phyloP scores from a whole-genome alignment of 2,797 vertebrate genomes.

The Sebastes jordani region DNA sequence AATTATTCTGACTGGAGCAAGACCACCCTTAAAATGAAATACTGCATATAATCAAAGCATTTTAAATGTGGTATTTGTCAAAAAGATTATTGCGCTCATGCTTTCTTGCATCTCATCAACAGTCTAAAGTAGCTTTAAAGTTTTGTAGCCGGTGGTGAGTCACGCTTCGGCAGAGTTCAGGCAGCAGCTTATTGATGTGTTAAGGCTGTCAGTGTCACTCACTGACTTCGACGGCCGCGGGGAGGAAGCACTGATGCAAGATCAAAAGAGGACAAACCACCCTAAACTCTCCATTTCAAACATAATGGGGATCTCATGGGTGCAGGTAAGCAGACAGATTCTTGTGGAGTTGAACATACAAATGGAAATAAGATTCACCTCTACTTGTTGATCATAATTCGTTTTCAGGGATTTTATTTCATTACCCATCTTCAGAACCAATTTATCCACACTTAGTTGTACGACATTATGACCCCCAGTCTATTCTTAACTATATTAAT shows the following conservation, averaged over 20 bases:
- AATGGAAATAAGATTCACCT: conserved; percentile 3
- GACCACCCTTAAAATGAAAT: not conserved
- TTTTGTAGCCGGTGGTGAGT: conserved; percentile 31
- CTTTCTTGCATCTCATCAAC: conserved; percentile 35
- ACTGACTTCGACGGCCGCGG: conserved; percentile 12
- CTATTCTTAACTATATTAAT: conserved; percentile 14
- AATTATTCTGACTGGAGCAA: not conserved
- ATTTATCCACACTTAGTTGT: conserved; percentile 18
- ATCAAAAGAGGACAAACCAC: conserved; percentile 39
- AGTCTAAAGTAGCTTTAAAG: conserved; percentile 30
- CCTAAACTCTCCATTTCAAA: conserved; percentile 37
- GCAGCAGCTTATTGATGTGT: conserved; percentile 37
- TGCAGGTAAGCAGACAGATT: conserved; percentile 16
- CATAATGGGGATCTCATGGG: conserved; percentile 13
- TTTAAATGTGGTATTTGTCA: conserved; percentile 17
- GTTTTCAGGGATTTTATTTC: conserved; percentile 14
- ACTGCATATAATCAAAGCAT: conserved; percentile 10
- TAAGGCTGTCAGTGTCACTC: conserved; percentile 36
- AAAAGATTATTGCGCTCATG: conserved; percentile 15
- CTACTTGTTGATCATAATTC: not conserved
- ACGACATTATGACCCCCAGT: not conserved
- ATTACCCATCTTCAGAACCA: conserved; percentile 14
- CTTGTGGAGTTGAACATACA: not conserved
- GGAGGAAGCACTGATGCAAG: conserved; percentile 29
- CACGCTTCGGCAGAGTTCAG: conserved; percentile 37